A percentile compares a stretch with the other conserved stretches of the same genome.
These are phyloP conservation scores for Dioctria rufipes DNA, from an alignment of 2,888 invertebrate species.

Conservation along the genomic window DNA sequence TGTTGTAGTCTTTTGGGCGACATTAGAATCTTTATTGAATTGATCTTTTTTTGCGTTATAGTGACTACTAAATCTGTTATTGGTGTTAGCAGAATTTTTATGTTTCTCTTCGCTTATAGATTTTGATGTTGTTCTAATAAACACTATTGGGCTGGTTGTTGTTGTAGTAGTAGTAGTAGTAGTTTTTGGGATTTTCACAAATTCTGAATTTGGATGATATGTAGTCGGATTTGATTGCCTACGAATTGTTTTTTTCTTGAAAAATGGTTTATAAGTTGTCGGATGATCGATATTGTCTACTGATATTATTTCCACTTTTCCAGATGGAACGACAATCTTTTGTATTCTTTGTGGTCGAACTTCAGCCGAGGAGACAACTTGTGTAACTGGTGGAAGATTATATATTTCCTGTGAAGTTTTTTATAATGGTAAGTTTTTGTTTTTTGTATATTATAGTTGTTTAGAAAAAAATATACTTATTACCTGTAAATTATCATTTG, in stretches of 20 bases:
- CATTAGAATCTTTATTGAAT: conserved; percentile 59
- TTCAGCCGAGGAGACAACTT: conserved; percentile 67
- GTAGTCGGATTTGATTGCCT: conserved; percentile 59
- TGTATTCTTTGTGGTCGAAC: conserved; percentile 66
- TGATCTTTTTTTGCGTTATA: conserved; percentile 70
- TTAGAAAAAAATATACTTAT: not conserved
- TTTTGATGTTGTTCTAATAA: conserved; percentile 5
- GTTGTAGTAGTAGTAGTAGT: conserved; percentile 1
- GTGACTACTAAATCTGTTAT: conserved; percentile 69
- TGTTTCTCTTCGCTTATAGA: not conserved
- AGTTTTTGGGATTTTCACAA: not conserved
- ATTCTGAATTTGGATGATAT: conserved; percentile 60
- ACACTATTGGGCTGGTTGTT: not conserved
- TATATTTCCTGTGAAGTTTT: conserved; percentile 65
- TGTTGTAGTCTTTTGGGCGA: conserved; percentile 23
- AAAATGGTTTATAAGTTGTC: conserved; percentile 72
- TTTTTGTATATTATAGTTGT: not conserved
- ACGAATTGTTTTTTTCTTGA: conserved; percentile 63
- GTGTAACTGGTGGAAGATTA: conserved; percentile 69
- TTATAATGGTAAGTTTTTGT: conserved; percentile 16
- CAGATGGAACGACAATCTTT: conserved; percentile 64
- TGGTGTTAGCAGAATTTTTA: conserved; percentile 48
- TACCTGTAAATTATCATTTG: conserved; percentile 68
- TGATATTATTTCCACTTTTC: conserved; percentile 64
- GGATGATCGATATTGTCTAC: conserved; percentile 66